Conservation (phyloP, 2,113 vertebrate species). For the Pomatorhinus ruficollis region DNA sequence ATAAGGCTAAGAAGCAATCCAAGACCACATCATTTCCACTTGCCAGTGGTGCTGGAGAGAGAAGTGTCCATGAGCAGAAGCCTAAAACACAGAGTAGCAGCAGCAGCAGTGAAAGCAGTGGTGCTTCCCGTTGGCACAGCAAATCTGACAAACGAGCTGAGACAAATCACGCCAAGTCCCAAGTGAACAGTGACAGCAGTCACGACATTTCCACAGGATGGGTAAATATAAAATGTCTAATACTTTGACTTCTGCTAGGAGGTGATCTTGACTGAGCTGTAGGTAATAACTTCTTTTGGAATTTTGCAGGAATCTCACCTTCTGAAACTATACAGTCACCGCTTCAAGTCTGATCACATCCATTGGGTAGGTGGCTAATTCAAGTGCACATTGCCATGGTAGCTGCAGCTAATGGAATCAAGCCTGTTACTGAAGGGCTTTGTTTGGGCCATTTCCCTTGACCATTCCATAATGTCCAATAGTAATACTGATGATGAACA, state of each 20-base stretch:
- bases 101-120: not conserved
- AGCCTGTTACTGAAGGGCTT: not conserved
- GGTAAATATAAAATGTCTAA: constrained; percentile 29
- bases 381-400: not conserved
- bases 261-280: not conserved
- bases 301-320: constrained; percentile 38
- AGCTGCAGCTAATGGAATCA: not conserved
- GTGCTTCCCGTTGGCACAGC: not conserved
- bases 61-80: not conserved
- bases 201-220: not conserved
- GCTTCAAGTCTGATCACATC: not conserved
- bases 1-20: not conserved
- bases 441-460: not conserved
- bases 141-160: not conserved
- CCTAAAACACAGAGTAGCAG: not conserved
- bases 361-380: constrained; percentile 19
- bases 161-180: rapidly evolving
- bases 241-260: not conserved
- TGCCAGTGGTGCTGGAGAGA: not conserved
- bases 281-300: not conserved
- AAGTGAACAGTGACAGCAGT: not conserved
- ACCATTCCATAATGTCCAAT: not conserved
- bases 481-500: not conserved
- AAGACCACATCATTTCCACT: not conserved
- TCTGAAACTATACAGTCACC: constrained; percentile 33